A percentile compares a stretch with the other conserved stretches of the same genome.
Evolutionary conservation across 2,113 vertebrate genomes (phyloP).

Genomic region (Podiceps cristatus): DNA sequence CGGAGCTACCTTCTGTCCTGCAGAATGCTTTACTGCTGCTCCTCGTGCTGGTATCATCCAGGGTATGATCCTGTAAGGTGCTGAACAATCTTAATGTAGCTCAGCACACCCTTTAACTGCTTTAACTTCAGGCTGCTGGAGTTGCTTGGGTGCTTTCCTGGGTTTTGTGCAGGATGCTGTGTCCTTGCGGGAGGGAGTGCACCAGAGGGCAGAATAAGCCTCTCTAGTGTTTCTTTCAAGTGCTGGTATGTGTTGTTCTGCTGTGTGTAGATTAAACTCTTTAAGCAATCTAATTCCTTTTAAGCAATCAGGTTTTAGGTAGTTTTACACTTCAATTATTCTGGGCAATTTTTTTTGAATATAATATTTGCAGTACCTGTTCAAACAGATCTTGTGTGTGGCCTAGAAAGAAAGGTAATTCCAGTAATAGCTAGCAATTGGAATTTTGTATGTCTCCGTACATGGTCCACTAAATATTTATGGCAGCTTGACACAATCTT

Average conservation of each 20-base stretch:
- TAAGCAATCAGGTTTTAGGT: conserved; percentile 43
- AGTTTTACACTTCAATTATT: conserved; percentile 56
- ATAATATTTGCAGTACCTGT: conserved; percentile 40
- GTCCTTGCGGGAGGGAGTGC: background rate
- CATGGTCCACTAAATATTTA: conserved; percentile 70
- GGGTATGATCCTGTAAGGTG: background rate
- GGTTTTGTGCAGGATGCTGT: background rate
- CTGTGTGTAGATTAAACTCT: conserved; percentile 26
- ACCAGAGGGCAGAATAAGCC: conserved; percentile 23
- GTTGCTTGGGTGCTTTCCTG: rapidly evolving
- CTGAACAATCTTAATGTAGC: background rate
- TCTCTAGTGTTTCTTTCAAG: background rate
- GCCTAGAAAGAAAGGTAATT: conserved; percentile 67
- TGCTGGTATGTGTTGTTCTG: background rate
- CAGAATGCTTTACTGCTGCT: background rate
- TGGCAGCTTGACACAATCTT: conserved; percentile 47
- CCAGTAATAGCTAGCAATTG: conserved; percentile 65
- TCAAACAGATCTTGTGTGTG: conserved; percentile 68
- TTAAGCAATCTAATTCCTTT: background rate
- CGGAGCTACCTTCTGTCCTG: background rate
- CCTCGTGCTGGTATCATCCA: background rate
- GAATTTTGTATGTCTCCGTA: conserved; percentile 53
- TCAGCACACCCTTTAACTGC: background rate
- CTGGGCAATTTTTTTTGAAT: conserved; percentile 47
- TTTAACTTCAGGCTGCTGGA: background rate